phyloP scores from a whole-genome alignment of 92 coral and sea anemone species.

The Meandrina meandrites region DNA sequence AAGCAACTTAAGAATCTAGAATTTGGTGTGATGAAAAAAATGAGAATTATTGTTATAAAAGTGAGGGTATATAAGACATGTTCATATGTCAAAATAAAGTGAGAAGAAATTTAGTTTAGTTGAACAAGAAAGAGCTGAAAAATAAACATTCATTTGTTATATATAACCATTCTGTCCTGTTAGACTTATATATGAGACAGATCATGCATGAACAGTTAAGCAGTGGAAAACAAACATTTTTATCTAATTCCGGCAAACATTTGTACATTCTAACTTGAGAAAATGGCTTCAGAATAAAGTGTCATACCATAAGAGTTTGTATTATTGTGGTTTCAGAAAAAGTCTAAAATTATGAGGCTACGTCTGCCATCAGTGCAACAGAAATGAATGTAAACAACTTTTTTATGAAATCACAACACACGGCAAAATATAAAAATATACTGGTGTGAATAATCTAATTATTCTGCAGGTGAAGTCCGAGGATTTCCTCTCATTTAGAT shows the following conservation, averaged over 20 bases:
- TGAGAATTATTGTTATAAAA: neutral
- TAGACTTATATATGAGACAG: neutral
- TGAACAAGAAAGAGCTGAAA: neutral
- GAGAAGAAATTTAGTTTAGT: neutral
- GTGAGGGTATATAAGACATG: neutral
- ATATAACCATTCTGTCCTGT: neutral
- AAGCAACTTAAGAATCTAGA: neutral
- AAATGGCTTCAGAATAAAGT: neutral
- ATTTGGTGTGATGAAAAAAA: neutral
- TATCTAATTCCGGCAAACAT: neutral
- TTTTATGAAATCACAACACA: neutral
- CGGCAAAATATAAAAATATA: neutral
- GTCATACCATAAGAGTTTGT: no score
- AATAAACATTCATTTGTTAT: neutral
- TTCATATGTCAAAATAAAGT: neutral
- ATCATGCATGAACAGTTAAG: neutral
- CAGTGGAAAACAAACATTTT: neutral
- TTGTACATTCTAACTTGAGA: neutral
- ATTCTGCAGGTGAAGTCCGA: constrained; percentile 4
- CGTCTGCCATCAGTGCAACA: neutral
- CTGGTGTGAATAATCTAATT: neutral
- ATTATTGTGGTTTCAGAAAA: neutral
- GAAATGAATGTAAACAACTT: neutral
- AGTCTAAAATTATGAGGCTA: neutral
- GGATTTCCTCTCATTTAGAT: constrained; percentile 17